Base-by-base conservation (phyloP, 2,797 vertebrate species). In the Siniperca scherzeri region DNA sequence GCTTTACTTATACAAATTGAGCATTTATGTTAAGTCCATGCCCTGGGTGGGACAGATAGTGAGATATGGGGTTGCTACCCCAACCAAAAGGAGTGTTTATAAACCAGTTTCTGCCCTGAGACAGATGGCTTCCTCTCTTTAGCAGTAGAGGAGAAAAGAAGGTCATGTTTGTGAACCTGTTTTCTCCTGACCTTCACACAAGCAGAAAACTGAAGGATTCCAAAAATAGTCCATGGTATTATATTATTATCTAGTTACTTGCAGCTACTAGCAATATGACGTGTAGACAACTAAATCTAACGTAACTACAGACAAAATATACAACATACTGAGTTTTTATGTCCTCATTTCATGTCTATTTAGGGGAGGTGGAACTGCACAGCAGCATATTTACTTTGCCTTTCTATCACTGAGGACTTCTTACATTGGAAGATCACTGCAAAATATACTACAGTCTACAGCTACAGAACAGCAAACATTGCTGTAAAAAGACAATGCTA, bases 121-220 rank as follows among this genome's bases (percentile, higher is more conserved):
- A 86, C 86, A 88, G 81, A 92, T 85, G 84, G 85, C 80, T 89
- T 90, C 88, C 80, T 86, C 83, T 80, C 73, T 73, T 78, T 30
- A 71, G 78, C 82, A 62, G 86, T 80, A 89, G 85, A 93, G 85
- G 91, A 91, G 80, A 89, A 30, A 74, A 19, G n/a, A 88, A 89
- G 88, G 90, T 92, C 87, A 81, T 78, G 56, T 89, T 86, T 87
- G 78, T 67, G 76, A 70, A 79, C 50, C 21, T 30, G 25, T 67
- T 85, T 81, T 72, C 59, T 56, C 22, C 73, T 84, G 79, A 87
- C 83, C 83, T 82, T 82, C 40, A 78, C n/a, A 48, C 48, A 70
- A 57, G 65, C 64, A 80, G 27, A 80, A 81, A 84, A 67, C 64
- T 62, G 16, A 70, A 72, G 53, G n/a, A 74, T 48, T 74, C 70